Conservation (phyloP, 1,140 invertebrate species). For the Zaprionus taronus region DNA sequence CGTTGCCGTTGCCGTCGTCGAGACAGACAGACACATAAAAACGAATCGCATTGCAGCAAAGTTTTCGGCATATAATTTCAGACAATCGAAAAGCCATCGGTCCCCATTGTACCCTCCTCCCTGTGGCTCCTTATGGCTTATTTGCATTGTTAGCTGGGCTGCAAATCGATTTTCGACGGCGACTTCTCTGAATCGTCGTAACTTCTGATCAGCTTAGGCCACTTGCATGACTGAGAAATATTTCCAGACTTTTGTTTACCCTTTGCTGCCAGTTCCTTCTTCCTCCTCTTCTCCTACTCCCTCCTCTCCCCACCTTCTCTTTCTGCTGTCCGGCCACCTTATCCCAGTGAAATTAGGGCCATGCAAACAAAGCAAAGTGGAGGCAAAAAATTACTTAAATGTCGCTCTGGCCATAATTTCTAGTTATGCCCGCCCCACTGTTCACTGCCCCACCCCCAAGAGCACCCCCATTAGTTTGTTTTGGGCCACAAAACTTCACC, state of each 20-base stretch:
- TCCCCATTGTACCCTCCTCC: slow-evolving; percentile 15
- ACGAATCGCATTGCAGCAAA: slow-evolving; percentile 42
- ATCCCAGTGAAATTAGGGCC: slow-evolving; percentile 64
- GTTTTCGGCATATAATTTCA: slow-evolving; percentile 42
- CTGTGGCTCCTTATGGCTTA: slow-evolving; percentile 25
- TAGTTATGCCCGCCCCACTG: slow-evolving; percentile 52
- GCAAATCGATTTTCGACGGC: slow-evolving; percentile 58
- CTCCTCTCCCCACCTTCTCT: neutral
- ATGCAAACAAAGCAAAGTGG: slow-evolving; percentile 59
- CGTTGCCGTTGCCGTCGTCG: neutral
- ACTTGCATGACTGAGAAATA: slow-evolving; percentile 57
- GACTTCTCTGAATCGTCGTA: slow-evolving; percentile 38
- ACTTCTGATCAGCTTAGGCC: slow-evolving; percentile 45
- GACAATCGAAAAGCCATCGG: slow-evolving; percentile 52
- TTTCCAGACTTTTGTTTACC: slow-evolving; percentile 33
- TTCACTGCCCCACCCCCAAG: neutral
- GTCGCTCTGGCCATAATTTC: slow-evolving; percentile 80
- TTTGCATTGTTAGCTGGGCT: slow-evolving; percentile 58
- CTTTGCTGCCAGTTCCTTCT: neutral
- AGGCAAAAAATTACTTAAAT: slow-evolving; percentile 78
- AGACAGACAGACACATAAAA: slow-evolving; percentile 39
- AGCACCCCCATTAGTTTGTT: slow-evolving; percentile 67
- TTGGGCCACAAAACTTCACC: slow-evolving; percentile 56
- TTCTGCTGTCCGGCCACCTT: slow-evolving; percentile 8
- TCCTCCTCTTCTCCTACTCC: neutral